Base-by-base conservation (phyloP, 2,113 vertebrate genomes). In the Onychorhynchus coronatus region DNA sequence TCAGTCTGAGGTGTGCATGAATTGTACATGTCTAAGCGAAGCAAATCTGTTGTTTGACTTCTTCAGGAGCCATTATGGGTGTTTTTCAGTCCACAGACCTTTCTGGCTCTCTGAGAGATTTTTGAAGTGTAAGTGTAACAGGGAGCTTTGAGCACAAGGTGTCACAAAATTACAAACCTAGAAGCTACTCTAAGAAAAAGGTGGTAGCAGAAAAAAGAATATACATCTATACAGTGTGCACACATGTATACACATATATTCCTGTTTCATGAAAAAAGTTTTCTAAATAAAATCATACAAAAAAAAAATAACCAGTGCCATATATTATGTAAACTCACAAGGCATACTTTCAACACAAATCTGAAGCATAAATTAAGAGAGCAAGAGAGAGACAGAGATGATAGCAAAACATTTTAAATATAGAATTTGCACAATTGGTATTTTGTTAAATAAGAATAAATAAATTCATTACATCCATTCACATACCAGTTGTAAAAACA, bases 401-500 rank as follows among this genome's bases (percentile, higher is more conserved):
- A 97, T 6, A 97, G 97, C 76, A 98, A 98, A 98, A 98, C 95
- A 96, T 95, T 96, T 98, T 98, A 98, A 98, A 98, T 98, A 98
- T 96, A 97, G 96, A 97, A 97, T 98, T 98, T 98, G 96, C 97
- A 98, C 97, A 98, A 97, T 96, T 95, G 98, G 97, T 98, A 98
- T 96, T 99, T 98, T 98, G 98, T 99, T 99, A 99, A 99, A 99
- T 99, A 99, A 98, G 98, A 99, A 99, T 99, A 99, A 99, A 99
- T 99, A 99, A 98, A 98, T 98, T 98, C 97, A 98, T 99, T 98
- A 98, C 98, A 98, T 98, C 98, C 94, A 71, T 98, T 99, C 98
- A 99, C 99, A 99, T 98, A 99, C 96, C 94, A 98, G 98, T 99
- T 99, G 98, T 98, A 99, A 99, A 99, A 99, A 99, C 98, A 99